Evolutionary conservation across 2,888 invertebrate species (phyloP).

Genomic region (Quadroppia sp.): DNA sequence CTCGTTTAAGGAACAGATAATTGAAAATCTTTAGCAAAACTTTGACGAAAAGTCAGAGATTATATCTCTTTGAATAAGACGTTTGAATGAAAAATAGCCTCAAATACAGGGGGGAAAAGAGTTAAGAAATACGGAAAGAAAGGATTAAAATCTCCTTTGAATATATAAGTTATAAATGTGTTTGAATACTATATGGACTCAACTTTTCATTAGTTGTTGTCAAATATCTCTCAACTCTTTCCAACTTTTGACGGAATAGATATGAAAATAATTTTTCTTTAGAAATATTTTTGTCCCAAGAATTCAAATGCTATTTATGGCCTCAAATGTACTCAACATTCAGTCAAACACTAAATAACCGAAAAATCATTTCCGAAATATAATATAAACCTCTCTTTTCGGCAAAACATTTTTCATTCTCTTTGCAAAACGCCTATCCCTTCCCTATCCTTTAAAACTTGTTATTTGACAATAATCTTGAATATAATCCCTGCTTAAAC

Average conservation of each 20-base stretch:
- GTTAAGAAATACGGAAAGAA: neutral
- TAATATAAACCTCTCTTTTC: neutral
- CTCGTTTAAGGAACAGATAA: neutral
- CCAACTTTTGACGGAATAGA: neutral
- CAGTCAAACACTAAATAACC: neutral
- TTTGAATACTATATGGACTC: too few species aligned
- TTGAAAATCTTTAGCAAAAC: neutral
- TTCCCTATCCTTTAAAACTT: neutral
- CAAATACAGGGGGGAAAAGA: neutral
- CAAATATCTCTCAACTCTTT: neutral
- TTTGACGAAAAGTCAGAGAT: neutral
- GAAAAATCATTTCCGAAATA: neutral
- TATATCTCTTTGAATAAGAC: neutral
- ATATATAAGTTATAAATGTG: neutral
- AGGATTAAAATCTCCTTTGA: neutral
- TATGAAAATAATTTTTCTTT: neutral
- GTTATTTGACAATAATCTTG: constrained; percentile 13
- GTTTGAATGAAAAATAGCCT: neutral
- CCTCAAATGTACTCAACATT: too few species aligned
- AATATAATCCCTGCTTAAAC: neutral
- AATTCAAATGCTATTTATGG: constrained; percentile 2
- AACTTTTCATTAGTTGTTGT: neutral
- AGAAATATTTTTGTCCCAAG: neutral
- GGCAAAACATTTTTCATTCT: neutral
- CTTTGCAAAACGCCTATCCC: neutral